Base-by-base conservation (phyloP, 2,113 vertebrate species). In the Arizona elegans region DNA sequence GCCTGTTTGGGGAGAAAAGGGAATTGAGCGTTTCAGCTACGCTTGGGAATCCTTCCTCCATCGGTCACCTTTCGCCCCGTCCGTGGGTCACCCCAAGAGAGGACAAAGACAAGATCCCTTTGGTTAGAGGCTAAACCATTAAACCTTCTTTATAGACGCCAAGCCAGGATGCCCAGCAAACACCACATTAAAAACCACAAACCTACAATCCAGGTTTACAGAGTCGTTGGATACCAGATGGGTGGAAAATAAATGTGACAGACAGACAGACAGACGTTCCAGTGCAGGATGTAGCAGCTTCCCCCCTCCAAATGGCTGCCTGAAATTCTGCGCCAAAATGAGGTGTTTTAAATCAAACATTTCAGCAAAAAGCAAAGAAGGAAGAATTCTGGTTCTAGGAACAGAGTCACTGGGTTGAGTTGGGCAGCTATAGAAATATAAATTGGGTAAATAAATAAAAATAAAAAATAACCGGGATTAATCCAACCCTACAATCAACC, bases 1-100 rank as follows among this genome's bases (percentile, higher is more conserved):
- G 94, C 96, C 99, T 99, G 95, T 1, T 1, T 92, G 91, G 54
- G 50, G 54, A 17, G 9, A 65, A 87, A 29, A 50, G 43, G 3
- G 23, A 15, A 33, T 1, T 2, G 33, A 59, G 7, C n/a, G 3
- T 75, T 85, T 85, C 8, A 56, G 6, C 1, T 0, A 4, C 8
- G 3, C 5, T 2, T 2, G n/a, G 47, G 0, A 33, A 11, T 6
- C 33, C 47, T 65, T 24, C 0, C 6, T 81, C 86, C 7, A 5
- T 10, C 38, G 13, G 3, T 0, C 38, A 88, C 26, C 10, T 12
- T 10, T 26, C 29, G 13, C 65, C 29, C 24, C 5, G 1, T 26
- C 85, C 15, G 4, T 1, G 19, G 15, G n/a, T n/a, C 62, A 23
- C 19, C 58, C 85, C 65, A 15, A 33, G 0, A 15, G n/a, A 75